phyloP scores from a whole-genome alignment of 1,140 invertebrate genomes.

The Brachionus rotundiformis region DNA sequence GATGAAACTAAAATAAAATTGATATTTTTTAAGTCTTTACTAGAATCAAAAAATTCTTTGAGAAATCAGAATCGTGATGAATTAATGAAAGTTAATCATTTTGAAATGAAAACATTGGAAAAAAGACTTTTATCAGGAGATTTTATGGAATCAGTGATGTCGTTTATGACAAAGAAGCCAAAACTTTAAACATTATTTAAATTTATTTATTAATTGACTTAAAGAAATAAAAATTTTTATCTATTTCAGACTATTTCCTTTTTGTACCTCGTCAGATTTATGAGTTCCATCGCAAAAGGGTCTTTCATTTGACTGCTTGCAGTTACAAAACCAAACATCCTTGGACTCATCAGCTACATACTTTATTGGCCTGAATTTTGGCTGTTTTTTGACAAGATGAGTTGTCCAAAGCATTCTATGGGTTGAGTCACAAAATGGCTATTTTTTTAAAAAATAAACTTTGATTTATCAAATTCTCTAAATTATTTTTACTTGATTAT shows the following conservation, averaged over 20 bases:
- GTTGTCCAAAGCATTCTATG: conserved; percentile 72
- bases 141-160: conserved; percentile 66
- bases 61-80: conserved; percentile 62
- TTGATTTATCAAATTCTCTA: too few relatives aligned
- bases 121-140: conserved; percentile 70
- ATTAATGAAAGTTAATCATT: conserved; percentile 67
- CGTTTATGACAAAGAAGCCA: conserved; percentile 34
- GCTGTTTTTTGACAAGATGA: conserved; percentile 66
- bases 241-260: conserved; percentile 50
- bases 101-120: conserved; percentile 67
- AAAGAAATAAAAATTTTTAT: neutral
- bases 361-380: conserved; percentile 70
- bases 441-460: too few relatives aligned
- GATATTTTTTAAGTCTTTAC: conserved; percentile 64
- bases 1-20: neutral
- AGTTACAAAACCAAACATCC: conserved; percentile 96
- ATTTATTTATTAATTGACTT: neutral
- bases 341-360: conserved; percentile 84
- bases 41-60: conserved; percentile 67
- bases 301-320: conserved; percentile 88
- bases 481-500: conserved; percentile 76
- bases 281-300: conserved; percentile 98
- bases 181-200: neutral
- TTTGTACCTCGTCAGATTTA: conserved; percentile 72
- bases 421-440: conserved; percentile 91